Base-by-base conservation (phyloP, 2,113 vertebrate genomes). In the Heteronetta atricapilla region DNA sequence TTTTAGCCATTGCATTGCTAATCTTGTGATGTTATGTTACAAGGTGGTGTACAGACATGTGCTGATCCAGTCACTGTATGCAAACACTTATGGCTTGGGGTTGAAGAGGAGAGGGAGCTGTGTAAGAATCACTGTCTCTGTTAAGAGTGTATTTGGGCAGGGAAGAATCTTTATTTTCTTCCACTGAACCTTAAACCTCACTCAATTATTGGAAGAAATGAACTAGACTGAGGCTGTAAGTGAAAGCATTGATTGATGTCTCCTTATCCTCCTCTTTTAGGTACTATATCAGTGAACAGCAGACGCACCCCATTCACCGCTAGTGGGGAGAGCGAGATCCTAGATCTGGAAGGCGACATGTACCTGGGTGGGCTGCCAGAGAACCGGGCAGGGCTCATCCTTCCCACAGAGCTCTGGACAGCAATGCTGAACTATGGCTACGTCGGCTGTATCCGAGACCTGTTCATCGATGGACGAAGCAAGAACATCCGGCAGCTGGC, bases 361-460 rank as follows among this genome's bases (percentile, higher is more conserved):
- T 99, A 99, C 94, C 98, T 99, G 0, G 99, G 99, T 1, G 99
- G 99, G 26, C 97, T 99, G 46, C 99, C 99, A 0, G 99, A 99
- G 96, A 99, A 98, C 97, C 98, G 99, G 3, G 98, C 97, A 3
- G 99, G 98, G 29, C 98, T 99, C 95, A 98, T 99, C 89, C 98
- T 99, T 29, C 99, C 99, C 93, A 99, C 99, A 0, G 99, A 99
- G 94, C 98, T 99, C 70, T 99, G 99, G 99, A 99, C 99, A 1
- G 99, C 99, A 4, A 99, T 99, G 99, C 98, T 99, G 55, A 99
- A 99, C 98, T 99, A 99, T 0, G 99, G 99, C 94, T 99, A 99
- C 0, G 99, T 99, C 2, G 99, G 99, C 95, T 99, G 99, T 82
- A 98, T 99, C 90, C 98, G 99, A 12, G 99, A 99, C 93, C 94